Conservation (phyloP, 2,888 invertebrate genomes). For the Bombyx huttoni region DNA sequence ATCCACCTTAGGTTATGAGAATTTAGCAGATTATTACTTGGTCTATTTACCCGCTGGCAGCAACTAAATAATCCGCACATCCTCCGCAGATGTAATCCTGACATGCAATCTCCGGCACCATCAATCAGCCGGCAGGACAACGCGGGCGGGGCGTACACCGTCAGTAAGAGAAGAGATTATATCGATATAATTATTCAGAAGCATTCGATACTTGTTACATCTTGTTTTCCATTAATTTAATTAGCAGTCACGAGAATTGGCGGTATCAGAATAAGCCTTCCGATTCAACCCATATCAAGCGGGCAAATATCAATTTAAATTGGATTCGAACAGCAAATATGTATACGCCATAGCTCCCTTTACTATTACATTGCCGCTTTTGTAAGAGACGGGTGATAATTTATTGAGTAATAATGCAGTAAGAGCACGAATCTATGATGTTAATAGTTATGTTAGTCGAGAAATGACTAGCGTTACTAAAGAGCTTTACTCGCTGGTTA, state of each 20-base stretch:
- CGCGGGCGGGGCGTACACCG: constrained; percentile 6
- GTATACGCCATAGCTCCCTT: background rate
- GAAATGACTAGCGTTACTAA: constrained; percentile 42
- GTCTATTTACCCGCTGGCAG: constrained; percentile 43
- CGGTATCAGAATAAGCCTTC: too few species aligned
- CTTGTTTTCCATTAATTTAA: background rate
- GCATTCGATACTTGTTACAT: constrained; percentile 5
- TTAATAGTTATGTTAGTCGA: constrained; percentile 22
- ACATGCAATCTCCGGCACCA: constrained; percentile 66
- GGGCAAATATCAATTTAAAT: background rate
- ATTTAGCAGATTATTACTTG: constrained; percentile 32
- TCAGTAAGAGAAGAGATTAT: constrained; percentile 4
- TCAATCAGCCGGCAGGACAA: constrained; percentile 43
- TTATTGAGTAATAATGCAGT: constrained; percentile 1
- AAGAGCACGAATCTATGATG: constrained; percentile 10
- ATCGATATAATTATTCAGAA: constrained; percentile 10
- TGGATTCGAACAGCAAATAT: background rate
- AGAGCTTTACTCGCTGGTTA: constrained; percentile 14
- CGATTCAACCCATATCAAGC: background rate
- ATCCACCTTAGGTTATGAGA: background rate
- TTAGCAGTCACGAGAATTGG: background rate
- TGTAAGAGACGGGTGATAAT: background rate
- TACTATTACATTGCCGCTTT: background rate
- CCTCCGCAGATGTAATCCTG: constrained; percentile 64
- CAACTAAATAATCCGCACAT: constrained; percentile 63